Conservation (phyloP, 2,888 invertebrate species). For the Helicoverpa assulta region DNA sequence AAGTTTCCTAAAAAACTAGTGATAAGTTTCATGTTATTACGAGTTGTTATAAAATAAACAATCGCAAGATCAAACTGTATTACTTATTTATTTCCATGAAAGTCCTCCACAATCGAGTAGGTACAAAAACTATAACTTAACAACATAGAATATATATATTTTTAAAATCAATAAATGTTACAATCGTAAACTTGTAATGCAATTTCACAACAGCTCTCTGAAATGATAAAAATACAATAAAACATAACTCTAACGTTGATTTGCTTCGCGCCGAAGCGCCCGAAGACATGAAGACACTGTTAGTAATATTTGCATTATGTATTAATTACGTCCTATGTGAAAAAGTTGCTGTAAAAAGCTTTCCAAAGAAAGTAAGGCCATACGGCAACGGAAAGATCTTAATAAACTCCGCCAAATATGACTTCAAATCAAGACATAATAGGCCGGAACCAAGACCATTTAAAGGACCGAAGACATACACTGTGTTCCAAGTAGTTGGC, state of each 20-base stretch:
- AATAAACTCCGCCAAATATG: constrained; percentile 70
- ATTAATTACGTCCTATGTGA: constrained; percentile 53
- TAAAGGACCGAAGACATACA: constrained; percentile 60
- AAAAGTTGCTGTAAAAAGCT: constrained; percentile 48
- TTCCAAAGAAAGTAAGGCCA: constrained; percentile 67
- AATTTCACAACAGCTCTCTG: constrained; percentile 61
- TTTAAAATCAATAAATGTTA: constrained; percentile 50
- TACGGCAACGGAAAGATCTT: constrained; percentile 65
- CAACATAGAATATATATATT: constrained; percentile 5
- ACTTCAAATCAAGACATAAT: constrained; percentile 43
- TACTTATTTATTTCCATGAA: constrained; percentile 8
- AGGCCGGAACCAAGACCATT: not conserved
- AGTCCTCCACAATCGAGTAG: not conserved
- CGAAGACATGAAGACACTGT: constrained; percentile 67
- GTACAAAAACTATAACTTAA: constrained; percentile 13
- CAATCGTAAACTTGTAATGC: constrained; percentile 67
- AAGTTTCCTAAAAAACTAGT: constrained; percentile 8
- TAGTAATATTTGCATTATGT: constrained; percentile 63
- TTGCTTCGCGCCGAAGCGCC: constrained; percentile 38
- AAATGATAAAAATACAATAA: constrained; percentile 64
- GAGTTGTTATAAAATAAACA: constrained; percentile 29
- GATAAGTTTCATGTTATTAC: constrained; percentile 29
- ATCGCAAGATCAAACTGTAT: not conserved
- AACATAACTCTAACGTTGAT: constrained; percentile 45
- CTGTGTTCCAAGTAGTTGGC: constrained; percentile 69